A percentile compares a stretch with the other conserved stretches of the same genome.
Conservation (phyloP, 2,797 vertebrate species). For the Hemibagrus guttatus region DNA sequence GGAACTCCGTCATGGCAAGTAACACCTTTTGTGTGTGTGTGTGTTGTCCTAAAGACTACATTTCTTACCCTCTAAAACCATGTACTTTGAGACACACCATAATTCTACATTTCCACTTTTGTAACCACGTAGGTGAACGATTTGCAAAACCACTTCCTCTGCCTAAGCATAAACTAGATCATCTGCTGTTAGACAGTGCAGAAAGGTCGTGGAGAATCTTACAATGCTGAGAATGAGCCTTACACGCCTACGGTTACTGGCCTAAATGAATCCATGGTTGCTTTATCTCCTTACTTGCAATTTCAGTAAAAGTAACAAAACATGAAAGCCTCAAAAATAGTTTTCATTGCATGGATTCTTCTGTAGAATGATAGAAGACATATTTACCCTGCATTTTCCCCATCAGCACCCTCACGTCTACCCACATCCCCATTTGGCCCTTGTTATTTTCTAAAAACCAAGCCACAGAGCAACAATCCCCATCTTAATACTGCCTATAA, state of each 20-base stretch:
- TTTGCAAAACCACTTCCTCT: constrained; percentile 48
- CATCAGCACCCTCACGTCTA: constrained; percentile 24
- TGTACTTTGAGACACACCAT: constrained; percentile 17
- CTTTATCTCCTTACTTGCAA: background rate
- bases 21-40: background rate
- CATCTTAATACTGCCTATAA: constrained; percentile 7
- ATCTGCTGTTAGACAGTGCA: background rate
- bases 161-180: constrained; percentile 25
- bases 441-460: constrained; percentile 27
- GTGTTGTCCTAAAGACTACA: background rate
- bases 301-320: constrained; percentile 7
- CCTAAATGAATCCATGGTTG: background rate
- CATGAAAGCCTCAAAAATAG: background rate
- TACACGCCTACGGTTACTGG: constrained; percentile 22
- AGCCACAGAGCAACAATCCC: constrained; percentile 20
- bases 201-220: background rate
- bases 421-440: background rate
- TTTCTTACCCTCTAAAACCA: constrained; percentile 16
- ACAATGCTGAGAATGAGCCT: background rate
- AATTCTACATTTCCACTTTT: constrained; percentile 37
- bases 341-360: background rate
- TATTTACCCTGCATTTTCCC: constrained; percentile 8
- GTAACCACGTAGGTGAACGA: constrained; percentile 43
- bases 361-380: background rate
- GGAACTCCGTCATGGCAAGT: background rate